These are phyloP conservation scores for Pluvianellus socialis DNA, from an alignment of 2,113 vertebrate genomes.

Conservation along the genomic window DNA sequence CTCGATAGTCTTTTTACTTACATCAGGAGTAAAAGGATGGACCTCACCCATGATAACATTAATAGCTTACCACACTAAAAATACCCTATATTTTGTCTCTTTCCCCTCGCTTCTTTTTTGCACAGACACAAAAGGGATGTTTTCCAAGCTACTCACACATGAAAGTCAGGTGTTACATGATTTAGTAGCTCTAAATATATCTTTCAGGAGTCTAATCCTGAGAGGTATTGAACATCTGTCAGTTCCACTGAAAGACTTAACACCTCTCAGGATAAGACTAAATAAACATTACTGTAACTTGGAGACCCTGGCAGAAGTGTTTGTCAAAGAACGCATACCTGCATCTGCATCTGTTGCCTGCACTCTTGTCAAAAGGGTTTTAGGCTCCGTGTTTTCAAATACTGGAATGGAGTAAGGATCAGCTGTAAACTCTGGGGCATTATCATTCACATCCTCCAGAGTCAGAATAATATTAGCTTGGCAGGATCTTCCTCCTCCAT, in stretches of 20 bases:
- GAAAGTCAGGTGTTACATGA: not conserved
- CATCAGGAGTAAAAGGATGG: not conserved
- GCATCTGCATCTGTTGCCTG: slow-evolving; percentile 87
- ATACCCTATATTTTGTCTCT: not conserved
- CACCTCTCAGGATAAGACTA: not conserved
- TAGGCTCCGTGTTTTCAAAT: slow-evolving; percentile 93
- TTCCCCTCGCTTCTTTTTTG: not conserved
- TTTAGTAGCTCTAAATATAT: not conserved
- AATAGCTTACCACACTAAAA: not conserved
- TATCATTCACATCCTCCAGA: slow-evolving; percentile 93
- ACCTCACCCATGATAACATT: not conserved
- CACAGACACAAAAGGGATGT: not conserved
- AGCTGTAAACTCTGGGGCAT: slow-evolving; percentile 85
- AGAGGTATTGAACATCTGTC: not conserved
- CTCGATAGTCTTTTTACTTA: not conserved
- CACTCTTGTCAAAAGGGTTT: slow-evolving; percentile 87
- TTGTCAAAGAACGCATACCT: slow-evolving; percentile 70
- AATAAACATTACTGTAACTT: not conserved
- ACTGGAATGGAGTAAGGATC: slow-evolving; percentile 88
- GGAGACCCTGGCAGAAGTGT: not conserved
- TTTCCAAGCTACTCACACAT: not conserved
- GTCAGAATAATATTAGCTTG: slow-evolving; percentile 82
- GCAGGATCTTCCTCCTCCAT: slow-evolving; percentile 91
- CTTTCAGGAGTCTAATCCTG: not conserved
- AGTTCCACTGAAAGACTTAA: not conserved